Evolutionary conservation across 2,797 vertebrate species (phyloP), one percentile per base, ranked within the genome.

Genomic region (Pangasius krempfi): DNA sequence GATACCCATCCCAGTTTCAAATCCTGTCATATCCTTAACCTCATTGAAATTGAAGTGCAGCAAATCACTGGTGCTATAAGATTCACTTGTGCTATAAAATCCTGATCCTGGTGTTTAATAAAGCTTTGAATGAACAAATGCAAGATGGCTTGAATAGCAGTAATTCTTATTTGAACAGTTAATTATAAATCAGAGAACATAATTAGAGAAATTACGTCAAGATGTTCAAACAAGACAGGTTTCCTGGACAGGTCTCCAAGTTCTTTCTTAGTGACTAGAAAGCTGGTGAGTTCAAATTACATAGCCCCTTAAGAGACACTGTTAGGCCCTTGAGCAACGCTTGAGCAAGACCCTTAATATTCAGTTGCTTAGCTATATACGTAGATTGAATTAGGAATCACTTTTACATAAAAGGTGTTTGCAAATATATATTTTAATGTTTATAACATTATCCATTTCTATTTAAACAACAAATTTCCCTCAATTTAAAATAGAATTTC

Each of bases 21-120:
- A 62, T 81, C 22, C 79, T 82, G 47, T 73, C 25, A 52, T 25
- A 62, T 78, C 47, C 58, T 25, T 85, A 44, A 56, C 3, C 50
- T 64, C 37, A 20, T 37, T 85, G 14, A 83, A 25, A 68, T 40
- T 85, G 37, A 87, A 88, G 75, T 85, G 68, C 44, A 81, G 52
- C 30, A 56, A 80, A 33, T 80, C 78, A 80, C 4, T 80, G n/a
- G 8, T 80, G 20, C 78, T 37, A 33, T 80, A 9, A 9, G 8
- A 47, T 47, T 80, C 78, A 80, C 4, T 80, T 18, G 8, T 80
- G 20, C 78, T 37, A 33, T 58, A 6, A 68, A 68, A 78, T 22
- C 64, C 30, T 72, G 50, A 47, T 40, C 40, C 40, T 30, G 3
- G 16, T 85, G 82, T 58, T 72, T 85, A 58, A 81, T 37, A 60